Conservation (phyloP, 2,113 vertebrate genomes). For the Cyprichromis sp. region DNA sequence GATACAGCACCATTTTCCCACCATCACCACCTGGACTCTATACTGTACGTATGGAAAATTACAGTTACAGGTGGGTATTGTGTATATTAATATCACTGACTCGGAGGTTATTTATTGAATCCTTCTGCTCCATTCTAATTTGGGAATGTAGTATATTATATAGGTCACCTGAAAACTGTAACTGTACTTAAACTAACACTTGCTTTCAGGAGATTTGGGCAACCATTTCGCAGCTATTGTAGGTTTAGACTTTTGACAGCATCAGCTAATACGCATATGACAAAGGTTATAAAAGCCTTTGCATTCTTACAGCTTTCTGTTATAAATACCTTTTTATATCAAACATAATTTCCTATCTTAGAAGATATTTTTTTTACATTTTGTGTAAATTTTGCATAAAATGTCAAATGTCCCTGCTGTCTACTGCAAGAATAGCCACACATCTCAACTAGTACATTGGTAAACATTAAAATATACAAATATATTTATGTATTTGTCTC, state of each 20-base stretch:
- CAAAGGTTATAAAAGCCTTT: background rate
- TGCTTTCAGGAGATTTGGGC: background rate
- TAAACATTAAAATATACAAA: background rate
- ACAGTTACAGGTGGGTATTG: background rate
- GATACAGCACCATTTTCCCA: background rate
- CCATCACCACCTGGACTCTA: background rate
- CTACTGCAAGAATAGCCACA: background rate
- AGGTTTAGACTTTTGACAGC: background rate
- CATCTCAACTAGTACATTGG: background rate
- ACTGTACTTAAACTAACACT: background rate
- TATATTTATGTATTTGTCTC: background rate
- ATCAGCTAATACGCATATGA: background rate
- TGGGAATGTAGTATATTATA: background rate
- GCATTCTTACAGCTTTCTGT: background rate
- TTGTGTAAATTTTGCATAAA: background rate
- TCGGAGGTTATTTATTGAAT: background rate
- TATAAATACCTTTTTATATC: background rate
- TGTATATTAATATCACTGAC: background rate
- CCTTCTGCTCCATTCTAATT: background rate
- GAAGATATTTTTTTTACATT: background rate
- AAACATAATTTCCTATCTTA: background rate
- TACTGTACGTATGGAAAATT: background rate
- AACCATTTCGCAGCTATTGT: background rate
- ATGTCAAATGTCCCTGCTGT: background rate
- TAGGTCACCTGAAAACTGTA: background rate